Percentiles rank a stretch among this genome's conserved stretches.
These are phyloP conservation scores for Actias luna DNA, from an alignment of 2,888 invertebrate genomes.

Conservation along the genomic window DNA sequence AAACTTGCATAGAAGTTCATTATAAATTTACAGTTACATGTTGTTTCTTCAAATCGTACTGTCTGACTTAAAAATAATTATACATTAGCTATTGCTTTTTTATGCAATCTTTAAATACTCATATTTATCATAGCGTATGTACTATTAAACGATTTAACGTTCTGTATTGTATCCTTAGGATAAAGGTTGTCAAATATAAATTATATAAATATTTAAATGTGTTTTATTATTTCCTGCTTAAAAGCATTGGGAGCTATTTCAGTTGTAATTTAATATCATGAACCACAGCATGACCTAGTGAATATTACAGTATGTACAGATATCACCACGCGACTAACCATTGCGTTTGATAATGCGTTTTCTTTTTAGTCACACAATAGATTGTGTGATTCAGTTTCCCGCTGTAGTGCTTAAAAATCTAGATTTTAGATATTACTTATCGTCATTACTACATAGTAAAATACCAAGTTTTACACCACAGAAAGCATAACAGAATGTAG, in stretches of 20 bases:
- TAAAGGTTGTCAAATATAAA: constrained; percentile 39
- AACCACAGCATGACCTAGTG: too few species aligned
- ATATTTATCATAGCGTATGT: neutral
- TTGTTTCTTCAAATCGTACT: neutral
- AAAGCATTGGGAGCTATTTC: neutral
- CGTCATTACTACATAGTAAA: too few species aligned
- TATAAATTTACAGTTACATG: neutral
- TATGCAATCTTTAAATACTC: neutral
- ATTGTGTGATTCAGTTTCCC: too few species aligned
- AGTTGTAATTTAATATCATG: neutral
- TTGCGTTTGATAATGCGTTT: too few species aligned
- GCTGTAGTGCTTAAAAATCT: too few species aligned
- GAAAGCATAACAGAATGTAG: too few species aligned
- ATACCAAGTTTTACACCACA: too few species aligned
- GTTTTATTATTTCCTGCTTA: neutral
- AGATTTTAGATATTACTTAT: too few species aligned
- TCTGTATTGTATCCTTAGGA: constrained; percentile 28
- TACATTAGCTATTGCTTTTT: neutral
- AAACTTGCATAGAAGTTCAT: too few species aligned
- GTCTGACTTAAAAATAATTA: neutral
- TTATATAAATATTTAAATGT: neutral
- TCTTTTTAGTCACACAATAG: too few species aligned
- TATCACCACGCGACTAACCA: too few species aligned
- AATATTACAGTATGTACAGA: too few species aligned
- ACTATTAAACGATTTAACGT: neutral